Conservation (phyloP, 1,140 invertebrate genomes). For the Portunus trituberculatus region DNA sequence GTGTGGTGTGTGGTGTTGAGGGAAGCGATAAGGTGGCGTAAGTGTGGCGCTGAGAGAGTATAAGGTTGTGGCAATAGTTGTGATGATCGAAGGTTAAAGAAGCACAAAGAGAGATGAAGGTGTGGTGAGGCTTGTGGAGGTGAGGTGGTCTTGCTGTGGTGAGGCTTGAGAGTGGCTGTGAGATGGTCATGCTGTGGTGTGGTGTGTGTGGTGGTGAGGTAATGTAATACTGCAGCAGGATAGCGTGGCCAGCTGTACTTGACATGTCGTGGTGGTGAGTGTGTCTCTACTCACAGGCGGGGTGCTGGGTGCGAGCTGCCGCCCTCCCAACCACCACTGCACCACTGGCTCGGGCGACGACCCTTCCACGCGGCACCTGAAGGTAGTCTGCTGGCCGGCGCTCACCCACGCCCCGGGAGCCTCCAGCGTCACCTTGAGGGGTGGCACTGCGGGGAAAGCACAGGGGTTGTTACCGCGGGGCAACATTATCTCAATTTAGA, state of each 20-base stretch:
- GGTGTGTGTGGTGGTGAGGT: too few relatives aligned
- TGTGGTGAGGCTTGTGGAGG: too few relatives aligned
- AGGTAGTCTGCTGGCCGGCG: slow-evolving; percentile 64
- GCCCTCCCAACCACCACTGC: slow-evolving; percentile 73
- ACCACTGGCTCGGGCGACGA: slow-evolving; percentile 59
- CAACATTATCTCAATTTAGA: not conserved
- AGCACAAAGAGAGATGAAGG: too few relatives aligned
- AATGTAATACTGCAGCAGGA: not conserved
- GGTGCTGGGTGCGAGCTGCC: slow-evolving; percentile 49
- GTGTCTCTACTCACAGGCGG: slow-evolving; percentile 55
- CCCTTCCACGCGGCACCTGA: slow-evolving; percentile 67
- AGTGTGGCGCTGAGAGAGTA: too few relatives aligned
- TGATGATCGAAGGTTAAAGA: too few relatives aligned
- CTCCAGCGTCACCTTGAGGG: slow-evolving; percentile 63
- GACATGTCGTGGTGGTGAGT: not conserved
- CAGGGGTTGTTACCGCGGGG: not conserved
- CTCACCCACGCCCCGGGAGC: slow-evolving; percentile 58
- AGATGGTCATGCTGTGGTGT: too few relatives aligned
- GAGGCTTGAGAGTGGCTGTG: too few relatives aligned
- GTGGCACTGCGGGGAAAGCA: slow-evolving; percentile 59
- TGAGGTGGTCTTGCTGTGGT: too few relatives aligned
- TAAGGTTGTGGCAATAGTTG: too few relatives aligned
- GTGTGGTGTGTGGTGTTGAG: too few relatives aligned
- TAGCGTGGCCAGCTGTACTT: too few relatives aligned
- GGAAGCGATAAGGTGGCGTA: too few relatives aligned